These are phyloP conservation scores for Rhynchonycteris naso DNA, from an alignment of 2,797 vertebrate genomes.

Conservation along the genomic window DNA sequence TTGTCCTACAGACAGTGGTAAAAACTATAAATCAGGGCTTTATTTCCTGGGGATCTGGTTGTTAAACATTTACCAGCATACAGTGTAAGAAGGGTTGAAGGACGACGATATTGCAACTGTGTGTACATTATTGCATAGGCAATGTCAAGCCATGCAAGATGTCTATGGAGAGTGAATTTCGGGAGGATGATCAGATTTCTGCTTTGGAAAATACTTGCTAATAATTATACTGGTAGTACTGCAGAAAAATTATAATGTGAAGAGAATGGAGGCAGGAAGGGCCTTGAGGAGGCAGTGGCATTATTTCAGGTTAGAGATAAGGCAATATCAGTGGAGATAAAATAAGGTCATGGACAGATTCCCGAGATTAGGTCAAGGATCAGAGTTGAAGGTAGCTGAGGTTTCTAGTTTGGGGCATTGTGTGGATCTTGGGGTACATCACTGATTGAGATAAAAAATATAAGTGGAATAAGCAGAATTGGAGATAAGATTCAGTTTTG, in stretches of 20 bases:
- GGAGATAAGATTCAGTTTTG: slow-evolving; percentile 5
- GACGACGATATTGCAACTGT: not conserved
- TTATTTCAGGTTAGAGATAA: slow-evolving; percentile 19
- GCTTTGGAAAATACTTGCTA: slow-evolving; percentile 38
- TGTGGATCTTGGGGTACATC: not conserved
- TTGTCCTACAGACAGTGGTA: not conserved
- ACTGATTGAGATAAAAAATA: not conserved
- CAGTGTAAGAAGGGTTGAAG: not conserved
- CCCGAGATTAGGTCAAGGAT: slow-evolving; percentile 5
- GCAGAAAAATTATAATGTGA: not conserved
- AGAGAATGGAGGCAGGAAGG: not conserved
- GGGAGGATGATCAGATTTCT: not conserved
- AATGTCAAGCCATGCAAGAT: not conserved
- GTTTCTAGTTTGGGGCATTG: not conserved
- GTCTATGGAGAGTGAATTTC: not conserved
- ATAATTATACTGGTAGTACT: not conserved
- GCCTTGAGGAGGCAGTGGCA: not conserved
- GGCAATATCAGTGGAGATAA: not conserved
- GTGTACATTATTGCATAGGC: not conserved
- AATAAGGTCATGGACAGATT: slow-evolving; percentile 1
- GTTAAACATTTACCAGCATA: slow-evolving; percentile 8
- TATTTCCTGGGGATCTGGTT: not conserved
- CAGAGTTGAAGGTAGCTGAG: not conserved
- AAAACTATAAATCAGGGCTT: not conserved
- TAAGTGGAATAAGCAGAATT: not conserved